phyloP scores from a whole-genome alignment of 2,113 vertebrate species.

The Dasyornis broadbenti region DNA sequence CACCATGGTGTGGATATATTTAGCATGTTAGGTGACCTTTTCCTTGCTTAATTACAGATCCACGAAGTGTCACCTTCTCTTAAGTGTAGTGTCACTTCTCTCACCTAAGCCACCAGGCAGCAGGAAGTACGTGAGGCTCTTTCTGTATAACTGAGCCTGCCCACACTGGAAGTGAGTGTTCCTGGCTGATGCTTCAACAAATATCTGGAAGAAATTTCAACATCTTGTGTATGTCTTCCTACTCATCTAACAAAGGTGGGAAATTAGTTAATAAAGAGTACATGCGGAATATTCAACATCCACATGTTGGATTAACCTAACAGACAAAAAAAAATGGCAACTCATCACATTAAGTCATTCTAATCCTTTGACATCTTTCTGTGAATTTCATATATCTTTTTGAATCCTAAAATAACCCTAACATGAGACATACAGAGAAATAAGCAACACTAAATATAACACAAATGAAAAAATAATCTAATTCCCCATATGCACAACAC shows the following conservation, averaged over 20 bases:
- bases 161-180: neutral
- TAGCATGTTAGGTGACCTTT: neutral
- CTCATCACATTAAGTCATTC: neutral
- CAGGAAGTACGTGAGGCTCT: neutral
- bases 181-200: neutral
- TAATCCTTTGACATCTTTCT: neutral
- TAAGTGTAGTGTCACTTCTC: neutral
- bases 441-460: neutral
- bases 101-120: neutral
- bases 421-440: neutral
- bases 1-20: neutral
- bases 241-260: neutral
- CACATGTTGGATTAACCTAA: neutral
- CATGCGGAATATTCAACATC: neutral
- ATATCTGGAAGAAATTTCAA: neutral
- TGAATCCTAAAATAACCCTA: neutral
- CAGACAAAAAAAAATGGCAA: neutral
- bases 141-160: neutral
- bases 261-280: neutral
- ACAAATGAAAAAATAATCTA: neutral
- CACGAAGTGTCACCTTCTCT: neutral
- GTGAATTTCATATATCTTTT: neutral
- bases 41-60: neutral
- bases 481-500: neutral
- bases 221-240: neutral